Percentiles rank a stretch among this genome's conserved stretches.
phyloP scores from a whole-genome alignment of 2,888 invertebrate species.

The Drosophila helvetica region DNA sequence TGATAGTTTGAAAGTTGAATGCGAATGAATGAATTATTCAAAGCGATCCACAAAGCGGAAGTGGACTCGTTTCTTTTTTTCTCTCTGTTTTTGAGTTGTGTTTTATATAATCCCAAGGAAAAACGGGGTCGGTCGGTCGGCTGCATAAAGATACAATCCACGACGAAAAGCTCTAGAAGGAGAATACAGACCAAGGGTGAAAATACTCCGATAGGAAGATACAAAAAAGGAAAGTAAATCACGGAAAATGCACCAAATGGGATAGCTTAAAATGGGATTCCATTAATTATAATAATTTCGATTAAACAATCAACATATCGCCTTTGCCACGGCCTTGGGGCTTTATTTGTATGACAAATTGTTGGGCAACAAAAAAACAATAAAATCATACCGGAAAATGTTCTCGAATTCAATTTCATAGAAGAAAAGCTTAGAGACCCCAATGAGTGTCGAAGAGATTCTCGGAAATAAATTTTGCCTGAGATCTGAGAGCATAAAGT shows the following conservation, averaged over 20 bases:
- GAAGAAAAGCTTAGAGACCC: not conserved
- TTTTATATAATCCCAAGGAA: not conserved
- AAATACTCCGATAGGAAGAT: not conserved
- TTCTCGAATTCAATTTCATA: conserved; percentile 26
- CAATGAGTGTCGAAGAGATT: too few relatives aligned
- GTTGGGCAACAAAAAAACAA: conserved; percentile 9
- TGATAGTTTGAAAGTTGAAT: conserved; percentile 37
- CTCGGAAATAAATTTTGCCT: too few relatives aligned
- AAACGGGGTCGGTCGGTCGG: not conserved
- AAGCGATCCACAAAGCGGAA: not conserved
- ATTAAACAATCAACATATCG: conserved; percentile 58
- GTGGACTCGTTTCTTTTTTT: not conserved
- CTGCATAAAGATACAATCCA: not conserved
- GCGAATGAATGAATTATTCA: conserved; percentile 1
- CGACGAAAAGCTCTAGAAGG: too few relatives aligned
- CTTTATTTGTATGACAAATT: conserved; percentile 21
- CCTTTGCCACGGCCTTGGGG: conserved; percentile 42
- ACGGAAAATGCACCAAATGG: too few relatives aligned
- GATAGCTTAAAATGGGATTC: too few relatives aligned
- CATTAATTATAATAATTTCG: conserved; percentile 28
- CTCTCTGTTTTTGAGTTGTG: not conserved
- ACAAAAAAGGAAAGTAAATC: too few relatives aligned
- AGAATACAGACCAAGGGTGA: not conserved
- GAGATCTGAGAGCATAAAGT: too few relatives aligned
- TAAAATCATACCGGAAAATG: conserved; percentile 5